Evolutionary conservation across 2,113 vertebrate genomes (phyloP), one percentile per base, ranked within the genome.

Genomic region (Megaceryle torquata): DNA sequence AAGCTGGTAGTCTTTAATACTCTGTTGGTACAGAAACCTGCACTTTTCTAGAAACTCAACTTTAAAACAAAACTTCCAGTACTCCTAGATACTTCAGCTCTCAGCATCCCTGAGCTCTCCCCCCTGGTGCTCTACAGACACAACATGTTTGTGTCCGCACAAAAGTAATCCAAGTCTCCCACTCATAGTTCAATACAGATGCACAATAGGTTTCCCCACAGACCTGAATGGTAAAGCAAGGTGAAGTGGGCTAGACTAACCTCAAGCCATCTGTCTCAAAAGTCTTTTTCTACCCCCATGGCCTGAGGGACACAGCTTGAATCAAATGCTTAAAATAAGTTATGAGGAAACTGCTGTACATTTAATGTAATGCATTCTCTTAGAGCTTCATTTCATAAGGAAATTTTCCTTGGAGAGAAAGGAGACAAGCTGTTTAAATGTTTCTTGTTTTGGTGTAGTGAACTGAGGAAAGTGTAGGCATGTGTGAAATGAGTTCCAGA

Each of bases 281-380:
- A 69, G 68, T 75, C 65, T 46, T 64, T 35, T 51, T 64, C 82
- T 69, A 60, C 39, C 67, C 85, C 61, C 43, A 59, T 1, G 6
- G 11, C 12, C 53, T 60, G 24, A 85, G 57, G 74, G 53, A 95
- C 60, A 63, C 3, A 29, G 64, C 61, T 92, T 84, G 69, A 81
- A 82, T 64, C 57, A 87, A 94, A 84, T 91, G 74, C 89, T 95
- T 88, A 80, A 94, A 95, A 63, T 80, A 83, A 89, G 68, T 48
- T 57, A 70, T 9, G 28, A 89, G 35, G 22, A 79, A 94, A 69
- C 53, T 89, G 78, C 48, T 92, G 74, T 35, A 82, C 63, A 60
- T 72, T 72, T 68, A 65, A 16, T 21, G 43, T 19, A 82, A 85
- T 21, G 11, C 67, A 48, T 68, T 59, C 70, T 86, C 76, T 64